These are phyloP conservation scores for Lasius fuliginosus DNA, from an alignment of 2,888 invertebrate genomes.

Conservation along the genomic window DNA sequence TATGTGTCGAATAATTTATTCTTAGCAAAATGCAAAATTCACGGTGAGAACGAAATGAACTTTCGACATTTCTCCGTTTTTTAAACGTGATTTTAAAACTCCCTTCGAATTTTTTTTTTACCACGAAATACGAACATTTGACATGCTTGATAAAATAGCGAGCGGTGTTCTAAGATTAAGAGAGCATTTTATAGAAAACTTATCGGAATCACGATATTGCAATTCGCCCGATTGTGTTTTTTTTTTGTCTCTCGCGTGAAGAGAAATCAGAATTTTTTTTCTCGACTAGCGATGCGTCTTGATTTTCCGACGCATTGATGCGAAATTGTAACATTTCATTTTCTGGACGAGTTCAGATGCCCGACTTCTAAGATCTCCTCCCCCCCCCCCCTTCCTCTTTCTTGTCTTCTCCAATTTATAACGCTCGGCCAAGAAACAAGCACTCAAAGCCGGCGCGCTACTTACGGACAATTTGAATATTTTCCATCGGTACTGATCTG, in stretches of 20 bases:
- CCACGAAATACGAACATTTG: neutral
- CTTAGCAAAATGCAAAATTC: conserved; percentile 42
- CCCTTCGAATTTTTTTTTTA: neutral
- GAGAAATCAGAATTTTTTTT: neutral
- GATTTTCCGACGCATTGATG: neutral
- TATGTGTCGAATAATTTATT: conserved; percentile 28
- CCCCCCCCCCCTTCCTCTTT: neutral
- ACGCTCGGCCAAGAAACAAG: conserved; percentile 39
- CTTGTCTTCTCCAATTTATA: conserved; percentile 41
- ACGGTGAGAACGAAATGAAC: neutral
- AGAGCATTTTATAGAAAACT: neutral
- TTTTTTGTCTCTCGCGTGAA: neutral
- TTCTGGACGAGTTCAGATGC: neutral
- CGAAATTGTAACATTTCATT: conserved; percentile 30
- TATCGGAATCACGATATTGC: neutral
- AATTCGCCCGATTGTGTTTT: neutral
- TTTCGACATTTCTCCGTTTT: neutral
- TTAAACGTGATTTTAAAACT: neutral
- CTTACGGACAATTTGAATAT: conserved; percentile 52
- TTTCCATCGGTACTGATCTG: conserved; percentile 37
- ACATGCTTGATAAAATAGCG: neutral
- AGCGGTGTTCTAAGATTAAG: neutral
- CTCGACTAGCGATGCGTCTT: neutral
- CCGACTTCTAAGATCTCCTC: conserved; percentile 19
- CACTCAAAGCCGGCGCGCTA: conserved; percentile 29